phyloP scores from a whole-genome alignment of 2,888 invertebrate genomes.

The Phlogophora meticulosa region DNA sequence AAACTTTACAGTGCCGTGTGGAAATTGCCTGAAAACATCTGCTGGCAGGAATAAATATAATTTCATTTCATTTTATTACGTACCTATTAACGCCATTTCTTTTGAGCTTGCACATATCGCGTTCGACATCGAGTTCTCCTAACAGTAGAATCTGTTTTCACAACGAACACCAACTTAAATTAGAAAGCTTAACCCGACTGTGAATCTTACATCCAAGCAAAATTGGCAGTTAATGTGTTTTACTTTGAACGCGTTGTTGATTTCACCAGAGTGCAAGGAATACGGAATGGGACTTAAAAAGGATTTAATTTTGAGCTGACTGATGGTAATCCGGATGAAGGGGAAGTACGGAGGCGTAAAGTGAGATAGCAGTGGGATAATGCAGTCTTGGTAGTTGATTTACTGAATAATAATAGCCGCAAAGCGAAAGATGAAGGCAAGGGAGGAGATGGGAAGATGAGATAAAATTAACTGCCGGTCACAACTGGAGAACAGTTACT shows the following conservation, averaged over 20 bases:
- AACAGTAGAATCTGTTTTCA: conserved; percentile 85
- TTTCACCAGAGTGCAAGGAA: conserved; percentile 61
- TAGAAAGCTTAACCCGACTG: conserved; percentile 84
- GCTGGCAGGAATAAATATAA: no score
- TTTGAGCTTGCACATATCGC: conserved; percentile 55
- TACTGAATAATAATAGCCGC: background rate
- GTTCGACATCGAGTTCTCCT: conserved; percentile 71
- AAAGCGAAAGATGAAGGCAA: no score
- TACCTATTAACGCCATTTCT: conserved; percentile 53
- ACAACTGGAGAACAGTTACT: no score
- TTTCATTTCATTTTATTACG: no score
- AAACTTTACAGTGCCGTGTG: no score
- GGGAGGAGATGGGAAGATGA: no score
- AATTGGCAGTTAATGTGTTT: conserved; percentile 80
- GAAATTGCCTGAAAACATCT: no score
- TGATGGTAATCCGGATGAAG: conserved; percentile 25
- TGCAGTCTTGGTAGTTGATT: conserved; percentile 4
- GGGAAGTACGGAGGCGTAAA: conserved; percentile 4
- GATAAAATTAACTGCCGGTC: no score
- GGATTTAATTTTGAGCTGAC: conserved; percentile 49
- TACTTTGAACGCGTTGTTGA: conserved; percentile 72
- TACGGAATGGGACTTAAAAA: conserved; percentile 58
- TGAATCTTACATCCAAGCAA: conserved; percentile 78
- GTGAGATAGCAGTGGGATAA: conserved; percentile 4
- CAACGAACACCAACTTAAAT: conserved; percentile 87